Evolutionary conservation across 2,113 vertebrate genomes (phyloP), one percentile per base, ranked within the genome.

Genomic region (Erinaceus europaeus): DNA sequence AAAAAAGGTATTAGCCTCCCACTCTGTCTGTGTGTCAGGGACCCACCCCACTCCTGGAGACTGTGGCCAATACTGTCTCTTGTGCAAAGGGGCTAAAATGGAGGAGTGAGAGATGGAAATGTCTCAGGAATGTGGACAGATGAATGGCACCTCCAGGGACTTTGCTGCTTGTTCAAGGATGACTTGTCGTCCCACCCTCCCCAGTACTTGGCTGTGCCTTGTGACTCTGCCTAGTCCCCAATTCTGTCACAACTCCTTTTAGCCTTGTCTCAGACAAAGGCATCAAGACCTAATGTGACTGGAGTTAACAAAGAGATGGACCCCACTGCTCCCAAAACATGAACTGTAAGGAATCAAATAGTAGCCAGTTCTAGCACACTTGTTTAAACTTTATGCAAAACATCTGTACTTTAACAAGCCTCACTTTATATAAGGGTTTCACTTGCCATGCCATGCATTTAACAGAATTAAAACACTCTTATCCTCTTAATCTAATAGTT

Each of bases 21-120:
- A 52, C 5, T 0, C 1, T 4, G 48, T 46, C 9, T 25, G 5
- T 3, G 10, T 0, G 34, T 57, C 4, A 69, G 82, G 79, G 3
- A 38, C 36, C 48, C 23, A 27, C 55, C 50, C 84, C 23, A 2
- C 0, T 6, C 72, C 59, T 46, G 4, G 15, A 84, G 44, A 29
- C 29, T 18, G n/a, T 0, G 36, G 64, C 59, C 65, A 1, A 1
- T 80, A 89, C 0, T 29, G 38, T 27, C 87, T n/a, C 46, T 27
- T 61, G 29, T 42, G 57, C 61, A 84, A 78, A 84, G 50, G 67
- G 34, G 27, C 55, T 27, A 50, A n/a, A 18, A 23, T 0, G 40
- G 44, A 59, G 23, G 59, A 4, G 11, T 71, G 32, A 68, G 34
- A 32, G 18, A 59, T 50, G 17, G n/a, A 59, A 52, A 23, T 1